A percentile compares a stretch with the other conserved stretches of the same genome.
phyloP scores from a whole-genome alignment of 1,140 invertebrate genomes.

The Drosophila trapezifrons region DNA sequence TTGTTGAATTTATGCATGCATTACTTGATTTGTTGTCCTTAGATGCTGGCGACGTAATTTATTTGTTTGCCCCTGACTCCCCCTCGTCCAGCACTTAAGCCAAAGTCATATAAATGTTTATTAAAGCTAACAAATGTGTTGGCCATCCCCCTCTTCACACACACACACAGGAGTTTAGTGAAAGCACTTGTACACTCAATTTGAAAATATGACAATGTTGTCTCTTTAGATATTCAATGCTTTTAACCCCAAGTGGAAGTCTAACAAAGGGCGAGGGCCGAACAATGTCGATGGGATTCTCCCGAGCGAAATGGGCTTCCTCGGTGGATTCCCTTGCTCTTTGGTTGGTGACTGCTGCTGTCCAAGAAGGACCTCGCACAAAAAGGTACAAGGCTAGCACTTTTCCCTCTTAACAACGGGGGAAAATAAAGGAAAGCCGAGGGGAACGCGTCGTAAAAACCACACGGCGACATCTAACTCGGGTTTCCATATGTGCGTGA shows the following conservation, averaged over 20 bases:
- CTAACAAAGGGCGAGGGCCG: constrained; percentile 31
- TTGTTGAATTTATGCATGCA: constrained; percentile 79
- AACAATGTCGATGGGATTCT: constrained; percentile 52
- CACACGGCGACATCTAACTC: constrained; percentile 58
- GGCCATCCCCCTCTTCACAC: constrained; percentile 6
- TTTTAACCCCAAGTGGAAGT: constrained; percentile 64
- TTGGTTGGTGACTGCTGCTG: constrained; percentile 40
- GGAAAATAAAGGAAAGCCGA: constrained; percentile 10
- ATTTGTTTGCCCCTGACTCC: constrained; percentile 49
- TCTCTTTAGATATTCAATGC: constrained; percentile 78
- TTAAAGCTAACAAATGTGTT: constrained; percentile 75
- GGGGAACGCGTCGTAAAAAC: constrained; percentile 45
- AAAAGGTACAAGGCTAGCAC: constrained; percentile 70
- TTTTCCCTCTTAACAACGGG: constrained; percentile 59
- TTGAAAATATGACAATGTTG: constrained; percentile 81
- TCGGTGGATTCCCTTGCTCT: constrained; percentile 27
- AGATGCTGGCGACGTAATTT: constrained; percentile 68
- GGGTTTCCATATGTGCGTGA: constrained; percentile 51
- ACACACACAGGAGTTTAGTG: constrained; percentile 22
- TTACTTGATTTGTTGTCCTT: constrained; percentile 78
- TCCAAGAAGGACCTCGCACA: constrained; percentile 7
- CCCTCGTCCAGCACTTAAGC: constrained; percentile 57
- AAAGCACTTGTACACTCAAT: constrained; percentile 71
- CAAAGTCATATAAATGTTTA: constrained; percentile 78
- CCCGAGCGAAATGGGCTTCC: neutral